phyloP scores from a whole-genome alignment of 2,113 vertebrate species.

The Lycocorax pyrrhopterus region DNA sequence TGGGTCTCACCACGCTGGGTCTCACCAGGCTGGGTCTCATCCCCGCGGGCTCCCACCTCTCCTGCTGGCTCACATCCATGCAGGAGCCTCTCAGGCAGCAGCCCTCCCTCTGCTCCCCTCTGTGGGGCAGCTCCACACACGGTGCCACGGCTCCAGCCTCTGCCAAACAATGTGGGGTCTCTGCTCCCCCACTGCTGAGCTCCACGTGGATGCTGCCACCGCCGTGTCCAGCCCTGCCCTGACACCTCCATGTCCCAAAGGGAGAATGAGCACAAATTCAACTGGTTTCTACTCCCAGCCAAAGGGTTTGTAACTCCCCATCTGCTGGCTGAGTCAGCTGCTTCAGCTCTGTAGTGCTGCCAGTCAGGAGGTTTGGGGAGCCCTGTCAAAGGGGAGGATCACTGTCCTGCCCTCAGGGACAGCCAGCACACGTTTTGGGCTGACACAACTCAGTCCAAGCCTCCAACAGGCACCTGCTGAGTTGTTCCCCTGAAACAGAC shows the following conservation, averaged over 20 bases:
- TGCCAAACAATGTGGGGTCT: neutral
- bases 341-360: neutral
- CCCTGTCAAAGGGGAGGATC: neutral
- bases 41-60: neutral
- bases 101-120: neutral
- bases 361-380: neutral
- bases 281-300: neutral
- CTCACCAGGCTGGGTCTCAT: no score
- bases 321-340: neutral
- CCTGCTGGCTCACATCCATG: neutral
- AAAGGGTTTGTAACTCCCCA: neutral
- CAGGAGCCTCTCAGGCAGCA: neutral
- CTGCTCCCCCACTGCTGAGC: neutral
- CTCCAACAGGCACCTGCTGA: neutral
- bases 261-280: neutral
- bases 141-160: fast-evolving
- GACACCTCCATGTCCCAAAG: neutral
- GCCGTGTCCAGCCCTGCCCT: fast-evolving
- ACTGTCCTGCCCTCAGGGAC: neutral
- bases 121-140: fast-evolving
- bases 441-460: neutral
- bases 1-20: neutral
- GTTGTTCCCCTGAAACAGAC: neutral
- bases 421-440: neutral
- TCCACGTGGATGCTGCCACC: fast-evolving